Evolutionary conservation across 2,888 invertebrate genomes (phyloP).

Genomic region (Bibio marci): DNA sequence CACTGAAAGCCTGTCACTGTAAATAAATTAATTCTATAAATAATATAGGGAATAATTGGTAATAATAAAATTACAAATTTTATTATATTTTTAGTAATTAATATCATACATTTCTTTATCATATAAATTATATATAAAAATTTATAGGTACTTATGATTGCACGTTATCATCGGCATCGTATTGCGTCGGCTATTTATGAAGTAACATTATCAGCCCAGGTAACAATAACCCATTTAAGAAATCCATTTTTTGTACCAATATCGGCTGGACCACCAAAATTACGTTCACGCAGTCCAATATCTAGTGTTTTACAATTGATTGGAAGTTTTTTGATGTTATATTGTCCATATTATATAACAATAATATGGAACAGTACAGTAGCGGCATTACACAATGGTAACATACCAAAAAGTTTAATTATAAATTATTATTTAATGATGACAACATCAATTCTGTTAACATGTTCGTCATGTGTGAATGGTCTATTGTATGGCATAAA

Average conservation of each 20-base stretch:
- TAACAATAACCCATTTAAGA: slow-evolving; percentile 64
- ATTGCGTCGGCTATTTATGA: slow-evolving; percentile 75
- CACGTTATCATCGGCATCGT: slow-evolving; percentile 59
- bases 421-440: slow-evolving; percentile 9
- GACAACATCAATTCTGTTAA: slow-evolving; percentile 8
- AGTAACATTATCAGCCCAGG: slow-evolving; percentile 68
- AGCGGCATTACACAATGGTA: slow-evolving; percentile 18
- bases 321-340: slow-evolving; percentile 51
- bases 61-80: no score
- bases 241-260: slow-evolving; percentile 60
- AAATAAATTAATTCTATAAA: no score
- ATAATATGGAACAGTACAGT: slow-evolving; percentile 45
- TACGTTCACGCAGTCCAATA: slow-evolving; percentile 38
- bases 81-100: no score
- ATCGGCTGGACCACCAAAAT: slow-evolving; percentile 38
- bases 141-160: slow-evolving; percentile 42
- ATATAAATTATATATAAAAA: no score
- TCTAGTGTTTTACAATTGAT: slow-evolving; percentile 55
- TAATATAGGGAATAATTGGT: no score
- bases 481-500: slow-evolving; percentile 63
- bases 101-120: no score
- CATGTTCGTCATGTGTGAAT: slow-evolving; percentile 52
- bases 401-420: slow-evolving; percentile 9
- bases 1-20: no score
- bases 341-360: slow-evolving; percentile 56